A percentile compares a stretch with the other conserved stretches of the same genome.
phyloP scores from a whole-genome alignment of 2,797 vertebrate species.

The Echiichthys vipera region DNA sequence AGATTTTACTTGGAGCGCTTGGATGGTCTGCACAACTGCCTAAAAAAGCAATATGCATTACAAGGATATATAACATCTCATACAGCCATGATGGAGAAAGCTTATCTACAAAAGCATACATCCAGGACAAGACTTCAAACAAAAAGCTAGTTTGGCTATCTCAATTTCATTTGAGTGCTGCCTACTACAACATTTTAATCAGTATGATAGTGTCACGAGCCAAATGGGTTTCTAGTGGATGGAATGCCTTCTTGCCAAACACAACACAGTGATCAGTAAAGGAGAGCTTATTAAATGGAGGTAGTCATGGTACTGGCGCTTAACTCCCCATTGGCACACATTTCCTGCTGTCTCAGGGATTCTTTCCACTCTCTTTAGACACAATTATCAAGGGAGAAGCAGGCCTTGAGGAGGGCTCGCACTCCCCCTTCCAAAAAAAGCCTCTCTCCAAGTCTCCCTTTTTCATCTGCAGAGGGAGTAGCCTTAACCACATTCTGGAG shows the following conservation, averaged over 20 bases:
- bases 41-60: constrained; percentile 37
- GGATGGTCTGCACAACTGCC: constrained; percentile 13
- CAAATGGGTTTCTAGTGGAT: constrained; percentile 67
- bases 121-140: constrained; percentile 41
- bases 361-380: constrained; percentile 82
- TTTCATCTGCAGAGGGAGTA: constrained; percentile 81
- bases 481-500: constrained; percentile 77
- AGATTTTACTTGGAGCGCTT: constrained; percentile 34
- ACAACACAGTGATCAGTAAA: constrained; percentile 71
- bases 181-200: constrained; percentile 60
- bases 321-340: constrained; percentile 76
- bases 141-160: constrained; percentile 33
- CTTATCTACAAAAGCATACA: constrained; percentile 26
- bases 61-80: constrained; percentile 34
- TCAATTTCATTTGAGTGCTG: constrained; percentile 51
- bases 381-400: constrained; percentile 78
- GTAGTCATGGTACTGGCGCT: constrained; percentile 70
- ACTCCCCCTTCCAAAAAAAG: constrained; percentile 54
- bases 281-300: constrained; percentile 74
- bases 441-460: constrained; percentile 63
- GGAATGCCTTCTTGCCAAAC: constrained; percentile 66
- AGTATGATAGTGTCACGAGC: constrained; percentile 61
- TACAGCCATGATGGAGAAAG: constrained; percentile 22
- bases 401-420: constrained; percentile 72
- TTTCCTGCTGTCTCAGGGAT: constrained; percentile 82